Conservation (phyloP, 2,888 invertebrate genomes). For the Lordiphosa andalusiaca region DNA sequence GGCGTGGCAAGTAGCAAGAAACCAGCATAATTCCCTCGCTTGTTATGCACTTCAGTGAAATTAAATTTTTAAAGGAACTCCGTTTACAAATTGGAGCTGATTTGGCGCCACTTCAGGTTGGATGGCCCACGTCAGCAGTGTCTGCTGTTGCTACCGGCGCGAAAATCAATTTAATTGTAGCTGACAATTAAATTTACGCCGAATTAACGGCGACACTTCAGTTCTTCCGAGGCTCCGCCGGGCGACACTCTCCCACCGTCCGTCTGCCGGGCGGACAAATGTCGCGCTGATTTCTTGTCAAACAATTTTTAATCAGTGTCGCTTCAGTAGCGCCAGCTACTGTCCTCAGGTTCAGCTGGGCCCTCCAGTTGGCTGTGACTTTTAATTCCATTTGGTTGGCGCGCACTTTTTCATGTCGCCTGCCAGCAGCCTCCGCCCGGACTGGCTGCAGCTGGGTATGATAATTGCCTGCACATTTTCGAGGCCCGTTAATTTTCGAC, state of each 20-base stretch:
- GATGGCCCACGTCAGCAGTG: constrained; percentile 11
- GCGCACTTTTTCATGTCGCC: constrained; percentile 24
- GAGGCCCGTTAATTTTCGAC: constrained; percentile 46
- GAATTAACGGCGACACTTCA: constrained; percentile 68
- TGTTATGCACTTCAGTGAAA: too few species aligned
- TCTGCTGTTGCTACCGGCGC: constrained; percentile 35
- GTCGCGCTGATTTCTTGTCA: constrained; percentile 72
- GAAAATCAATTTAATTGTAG: constrained; percentile 75
- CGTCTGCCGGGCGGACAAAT: constrained; percentile 49
- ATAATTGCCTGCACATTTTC: constrained; percentile 67
- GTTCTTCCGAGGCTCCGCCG: constrained; percentile 20
- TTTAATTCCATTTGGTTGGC: constrained; percentile 59
- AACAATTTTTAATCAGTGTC: constrained; percentile 75
- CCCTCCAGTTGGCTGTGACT: constrained; percentile 24
- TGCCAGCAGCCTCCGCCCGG: constrained; percentile 18
- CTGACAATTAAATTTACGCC: constrained; percentile 74
- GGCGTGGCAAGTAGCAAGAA: too few species aligned
- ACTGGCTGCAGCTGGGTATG: constrained; percentile 27
- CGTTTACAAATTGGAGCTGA: constrained; percentile 42
- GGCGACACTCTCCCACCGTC: constrained; percentile 8
- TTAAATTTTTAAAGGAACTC: too few species aligned
- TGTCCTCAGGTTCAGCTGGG: constrained; percentile 26
- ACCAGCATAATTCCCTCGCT: too few species aligned
- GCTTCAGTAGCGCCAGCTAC: constrained; percentile 57
- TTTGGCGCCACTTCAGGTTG: constrained; percentile 50